Evolutionary conservation across 2,113 vertebrate species (phyloP).

Genomic region (Gobio gobio): DNA sequence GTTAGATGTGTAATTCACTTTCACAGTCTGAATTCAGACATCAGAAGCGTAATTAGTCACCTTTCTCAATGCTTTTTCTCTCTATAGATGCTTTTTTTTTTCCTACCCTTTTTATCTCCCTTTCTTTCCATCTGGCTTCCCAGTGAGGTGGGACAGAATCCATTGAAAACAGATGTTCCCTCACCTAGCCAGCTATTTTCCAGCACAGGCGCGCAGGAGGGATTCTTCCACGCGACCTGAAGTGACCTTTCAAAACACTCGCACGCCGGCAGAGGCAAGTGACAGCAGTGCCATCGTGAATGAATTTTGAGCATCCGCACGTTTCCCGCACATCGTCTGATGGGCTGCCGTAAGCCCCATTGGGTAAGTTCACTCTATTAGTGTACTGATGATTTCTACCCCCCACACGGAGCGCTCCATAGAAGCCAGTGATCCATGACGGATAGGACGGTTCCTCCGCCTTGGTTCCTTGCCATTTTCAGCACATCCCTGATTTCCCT

Average conservation of each 20-base stretch:
- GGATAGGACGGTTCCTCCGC: slow-evolving; percentile 18
- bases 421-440: slow-evolving; percentile 28
- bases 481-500: slow-evolving; percentile 13
- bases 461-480: slow-evolving; percentile 23
- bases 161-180: slow-evolving; percentile 42
- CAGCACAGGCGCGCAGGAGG: not conserved
- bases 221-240: slow-evolving; percentile 18
- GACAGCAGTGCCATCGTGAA: not conserved
- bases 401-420: not conserved
- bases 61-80: slow-evolving; percentile 15
- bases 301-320: not conserved
- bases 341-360: slow-evolving; percentile 7
- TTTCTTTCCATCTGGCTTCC: slow-evolving; percentile 34
- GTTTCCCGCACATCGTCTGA: not conserved
- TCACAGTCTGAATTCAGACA: slow-evolving; percentile 42
- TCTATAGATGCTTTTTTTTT: not conserved
- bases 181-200: slow-evolving; percentile 33
- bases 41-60: slow-evolving; percentile 51
- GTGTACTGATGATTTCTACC: not conserved
- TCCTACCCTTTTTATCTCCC: slow-evolving; percentile 30
- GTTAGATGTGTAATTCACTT: slow-evolving; percentile 48
- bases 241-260: slow-evolving; percentile 6
- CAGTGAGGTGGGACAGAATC: slow-evolving; percentile 35
- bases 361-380: slow-evolving; percentile 25
- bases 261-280: not conserved